Evolutionary conservation across 1,140 invertebrate genomes (phyloP).

Genomic region (Papilio glaucus): DNA sequence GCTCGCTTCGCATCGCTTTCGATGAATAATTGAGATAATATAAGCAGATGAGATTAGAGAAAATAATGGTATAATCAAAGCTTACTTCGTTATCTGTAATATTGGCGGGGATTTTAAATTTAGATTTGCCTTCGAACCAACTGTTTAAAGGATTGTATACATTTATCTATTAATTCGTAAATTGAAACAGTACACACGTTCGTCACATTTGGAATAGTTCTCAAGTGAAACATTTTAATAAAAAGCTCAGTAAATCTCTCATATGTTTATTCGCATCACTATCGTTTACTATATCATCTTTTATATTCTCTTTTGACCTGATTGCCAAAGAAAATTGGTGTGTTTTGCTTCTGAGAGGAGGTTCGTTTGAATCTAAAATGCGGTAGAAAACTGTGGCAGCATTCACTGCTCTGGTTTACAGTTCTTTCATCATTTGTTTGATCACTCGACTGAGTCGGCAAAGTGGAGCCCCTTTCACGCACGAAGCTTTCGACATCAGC

Average conservation of each 20-base stretch:
- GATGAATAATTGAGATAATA: neutral
- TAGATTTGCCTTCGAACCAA: neutral
- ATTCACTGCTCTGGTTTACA: conserved; percentile 1
- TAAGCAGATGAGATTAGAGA: neutral
- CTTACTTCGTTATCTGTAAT: too few species aligned
- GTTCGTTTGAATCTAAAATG: neutral
- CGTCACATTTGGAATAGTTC: too few species aligned
- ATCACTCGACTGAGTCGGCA: conserved; percentile 12
- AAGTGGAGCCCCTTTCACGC: conserved; percentile 14
- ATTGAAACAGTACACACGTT: too few species aligned
- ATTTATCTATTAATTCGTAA: too few species aligned
- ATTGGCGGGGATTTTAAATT: neutral
- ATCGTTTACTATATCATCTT: neutral
- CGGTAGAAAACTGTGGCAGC: neutral
- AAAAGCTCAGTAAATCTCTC: too few species aligned
- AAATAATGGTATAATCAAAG: neutral
- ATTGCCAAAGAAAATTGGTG: conserved; percentile 5
- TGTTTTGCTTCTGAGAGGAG: neutral
- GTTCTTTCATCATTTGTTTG: conserved; percentile 25
- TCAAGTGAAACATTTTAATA: too few species aligned
- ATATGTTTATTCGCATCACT: neutral
- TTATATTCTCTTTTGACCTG: neutral
- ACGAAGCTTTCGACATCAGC: conserved; percentile 6
- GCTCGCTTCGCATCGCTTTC: too few species aligned
- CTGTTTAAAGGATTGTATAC: too few species aligned